Evolutionary conservation across 2,113 vertebrate genomes (phyloP), one percentile per base, ranked within the genome.

Genomic region (Caloenas nicobarica): DNA sequence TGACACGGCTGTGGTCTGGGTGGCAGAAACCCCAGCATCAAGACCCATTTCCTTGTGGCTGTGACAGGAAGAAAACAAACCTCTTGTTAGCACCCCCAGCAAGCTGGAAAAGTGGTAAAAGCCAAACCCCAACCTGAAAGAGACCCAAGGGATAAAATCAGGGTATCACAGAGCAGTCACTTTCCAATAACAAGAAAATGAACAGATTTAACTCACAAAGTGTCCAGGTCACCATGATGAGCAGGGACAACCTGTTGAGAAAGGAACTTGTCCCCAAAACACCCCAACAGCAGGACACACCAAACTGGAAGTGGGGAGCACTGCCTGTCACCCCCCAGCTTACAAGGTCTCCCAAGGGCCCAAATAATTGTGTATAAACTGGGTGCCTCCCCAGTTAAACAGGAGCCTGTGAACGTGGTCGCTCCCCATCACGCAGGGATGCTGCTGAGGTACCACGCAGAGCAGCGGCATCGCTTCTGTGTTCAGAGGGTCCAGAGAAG

Each of bases 341-440:
- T 38, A 28, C 17, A 21, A 50, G 7, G 4, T 19, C 58, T 84
- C 48, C 48, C 5, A 40, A 29, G 23, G 14, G 9, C 33, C 36
- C 44, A 31, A 46, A 70, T 16, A 46, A 61, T 60, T 74, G 15
- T n/a, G 5, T n/a, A 16, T 36, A 66, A 88, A 70, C 11, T 36
- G 25, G 40, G 50, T 33, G n/a, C 29, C 19, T 70, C 66, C 36
- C 66, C 83, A 62, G 34, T 13, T 40, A 40, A 76, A 57, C 0
- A 0, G 46, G 33, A 74, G 56, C 40, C 65, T n/a, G 31, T 61
- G 74, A 51, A 40, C 5, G 2, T 0, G 0, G 4, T 6, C 5
- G 22, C 44, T 88, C 50, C 60, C 28, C 0, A 0, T 46, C 7
- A 22, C 3, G 0, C 38, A n/a, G 65, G 61, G 83, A 48, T 73